Evolutionary conservation across 2,797 vertebrate genomes (phyloP).

Genomic region (Helicolenus hilgendorfi): DNA sequence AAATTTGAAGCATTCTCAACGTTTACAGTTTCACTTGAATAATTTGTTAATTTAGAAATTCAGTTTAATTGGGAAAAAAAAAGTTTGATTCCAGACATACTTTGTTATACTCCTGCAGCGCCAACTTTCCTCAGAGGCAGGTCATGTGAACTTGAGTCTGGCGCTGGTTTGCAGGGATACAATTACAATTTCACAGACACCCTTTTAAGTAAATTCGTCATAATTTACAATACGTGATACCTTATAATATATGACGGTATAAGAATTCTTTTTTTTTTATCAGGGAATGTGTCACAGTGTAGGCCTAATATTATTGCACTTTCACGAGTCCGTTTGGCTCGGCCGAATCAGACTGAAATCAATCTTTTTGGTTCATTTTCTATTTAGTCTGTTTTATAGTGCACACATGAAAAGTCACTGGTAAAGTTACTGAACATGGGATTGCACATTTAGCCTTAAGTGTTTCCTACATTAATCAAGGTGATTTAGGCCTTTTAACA

Average conservation of each 20-base stretch:
- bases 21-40: constrained; percentile 16
- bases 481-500: too few species aligned
- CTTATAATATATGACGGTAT: background rate
- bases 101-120: constrained; percentile 15
- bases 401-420: too few species aligned
- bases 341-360: too few species aligned
- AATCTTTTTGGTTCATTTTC: too few species aligned
- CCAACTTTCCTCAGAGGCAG: constrained; percentile 52
- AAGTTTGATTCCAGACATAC: constrained; percentile 8
- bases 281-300: background rate
- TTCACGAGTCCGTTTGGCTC: too few species aligned
- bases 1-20: background rate
- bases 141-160: constrained; percentile 29
- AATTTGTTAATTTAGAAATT: background rate
- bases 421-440: too few species aligned
- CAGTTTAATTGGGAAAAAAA: background rate
- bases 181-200: constrained; percentile 9
- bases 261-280: background rate
- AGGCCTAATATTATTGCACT: too few species aligned
- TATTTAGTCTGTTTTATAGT: too few species aligned
- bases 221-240: background rate
- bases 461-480: too few species aligned
- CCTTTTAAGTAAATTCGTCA: background rate
- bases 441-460: too few species aligned
- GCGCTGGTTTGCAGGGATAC: background rate